Evolutionary conservation across 2,888 invertebrate species (phyloP).

Genomic region (Cerastis leucographa): DNA sequence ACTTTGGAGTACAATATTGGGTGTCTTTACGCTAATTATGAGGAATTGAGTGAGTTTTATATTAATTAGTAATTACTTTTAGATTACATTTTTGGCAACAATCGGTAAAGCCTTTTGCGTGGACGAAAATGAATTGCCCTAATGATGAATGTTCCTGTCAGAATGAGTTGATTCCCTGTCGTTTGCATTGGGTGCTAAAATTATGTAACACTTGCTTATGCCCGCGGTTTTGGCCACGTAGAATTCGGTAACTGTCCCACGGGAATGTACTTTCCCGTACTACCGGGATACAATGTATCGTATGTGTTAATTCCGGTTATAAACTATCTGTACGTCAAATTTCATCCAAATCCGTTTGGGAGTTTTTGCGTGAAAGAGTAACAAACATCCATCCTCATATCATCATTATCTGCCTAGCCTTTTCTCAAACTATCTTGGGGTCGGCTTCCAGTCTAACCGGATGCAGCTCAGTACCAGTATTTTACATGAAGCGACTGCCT

Average conservation of each 20-base stretch:
- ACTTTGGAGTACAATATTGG: conserved; percentile 53
- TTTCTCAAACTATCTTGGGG: too few relatives aligned
- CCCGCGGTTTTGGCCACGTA: not conserved
- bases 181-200: not conserved
- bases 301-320: not conserved
- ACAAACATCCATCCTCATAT: too few relatives aligned
- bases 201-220: not conserved
- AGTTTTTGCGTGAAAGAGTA: too few relatives aligned
- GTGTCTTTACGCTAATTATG: conserved; percentile 60
- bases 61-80: conserved; percentile 59
- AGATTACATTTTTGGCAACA: conserved; percentile 43
- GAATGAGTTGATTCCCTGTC: not conserved
- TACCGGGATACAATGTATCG: not conserved
- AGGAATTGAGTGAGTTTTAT: conserved; percentile 43
- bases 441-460: too few relatives aligned
- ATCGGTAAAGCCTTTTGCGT: not conserved
- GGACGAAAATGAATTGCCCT: conserved; percentile 33
- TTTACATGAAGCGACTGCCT: too few relatives aligned
- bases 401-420: too few relatives aligned
- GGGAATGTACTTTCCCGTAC: not conserved
- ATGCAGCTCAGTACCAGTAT: too few relatives aligned
- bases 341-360: not conserved
- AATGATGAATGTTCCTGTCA: conserved; percentile 47
- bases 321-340: not conserved
- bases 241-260: not conserved